phyloP scores from a whole-genome alignment of 2,888 invertebrate species.

The Spodoptera exigua region DNA sequence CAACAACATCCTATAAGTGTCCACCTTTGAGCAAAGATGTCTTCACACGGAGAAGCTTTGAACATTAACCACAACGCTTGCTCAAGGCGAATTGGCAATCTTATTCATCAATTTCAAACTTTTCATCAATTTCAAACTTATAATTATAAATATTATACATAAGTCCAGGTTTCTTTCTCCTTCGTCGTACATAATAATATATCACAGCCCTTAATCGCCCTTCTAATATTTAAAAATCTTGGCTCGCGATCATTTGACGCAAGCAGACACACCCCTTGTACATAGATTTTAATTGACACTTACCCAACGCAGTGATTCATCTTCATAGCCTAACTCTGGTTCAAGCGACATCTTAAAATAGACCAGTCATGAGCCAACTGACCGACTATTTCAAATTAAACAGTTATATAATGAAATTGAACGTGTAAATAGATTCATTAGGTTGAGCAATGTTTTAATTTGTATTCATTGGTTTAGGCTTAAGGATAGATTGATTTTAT shows the following conservation, averaged over 20 bases:
- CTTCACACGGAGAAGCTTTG: too few relatives aligned
- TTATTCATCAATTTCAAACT: too few relatives aligned
- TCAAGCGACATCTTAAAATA: constrained; percentile 41
- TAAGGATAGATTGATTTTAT: too few relatives aligned
- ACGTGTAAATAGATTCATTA: constrained; percentile 36
- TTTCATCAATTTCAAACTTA: too few relatives aligned
- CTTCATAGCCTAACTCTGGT: constrained; percentile 31
- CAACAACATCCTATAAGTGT: too few relatives aligned
- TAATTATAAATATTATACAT: too few relatives aligned
- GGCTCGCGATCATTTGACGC: constrained; percentile 14
- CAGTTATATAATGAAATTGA: constrained; percentile 47
- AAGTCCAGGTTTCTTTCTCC: too few relatives aligned
- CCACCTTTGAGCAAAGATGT: too few relatives aligned
- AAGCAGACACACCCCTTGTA: constrained; percentile 35
- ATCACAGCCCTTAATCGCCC: constrained; percentile 10
- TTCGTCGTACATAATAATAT: background rate
- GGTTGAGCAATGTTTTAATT: constrained; percentile 5
- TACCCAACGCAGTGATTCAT: constrained; percentile 46
- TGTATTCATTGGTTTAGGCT: constrained; percentile 1
- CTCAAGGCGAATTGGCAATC: too few relatives aligned
- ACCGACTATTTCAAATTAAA: constrained; percentile 49
- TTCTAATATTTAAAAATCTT: constrained; percentile 29
- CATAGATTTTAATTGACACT: constrained; percentile 35
- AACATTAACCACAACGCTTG: too few relatives aligned
- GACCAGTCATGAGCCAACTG: constrained; percentile 44